Base-by-base conservation (phyloP, 2,888 invertebrate genomes). In the Idaea aversata region DNA sequence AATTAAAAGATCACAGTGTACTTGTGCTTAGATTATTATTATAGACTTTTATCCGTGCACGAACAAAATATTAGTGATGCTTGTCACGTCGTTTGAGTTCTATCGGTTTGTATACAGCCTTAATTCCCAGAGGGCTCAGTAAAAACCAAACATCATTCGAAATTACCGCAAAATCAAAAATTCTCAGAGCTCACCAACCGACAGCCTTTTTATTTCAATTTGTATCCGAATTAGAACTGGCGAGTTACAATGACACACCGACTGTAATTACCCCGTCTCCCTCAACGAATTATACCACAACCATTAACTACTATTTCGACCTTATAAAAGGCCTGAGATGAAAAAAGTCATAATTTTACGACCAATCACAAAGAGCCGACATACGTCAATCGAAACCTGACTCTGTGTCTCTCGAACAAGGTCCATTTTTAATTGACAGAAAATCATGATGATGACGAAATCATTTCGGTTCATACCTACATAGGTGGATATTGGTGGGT, bases 221-320 rank as follows among this genome's bases (percentile, higher is more conserved):
- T 47, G 47, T 47, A 47, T 47, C 47, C 47, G 72, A 74, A 73
- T 76, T 75, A 78, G 83, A 84, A 81, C 78, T 73, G 63, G 81
- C 82, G 82, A 88, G 68, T 87, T 87, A 84, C 91, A 93, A 92
- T 92, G 92, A 93, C 92, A 92, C 88, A 88, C 72, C 59, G 84
- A 85, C 88, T 87, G 83, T 90, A 90, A 93, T 91, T 93, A 91
- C 90, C 88, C 82, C 81, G 75, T 78, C 77, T 79, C 77, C 77
- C 80, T 78, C 75, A 82, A 87, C 77, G 91, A 92, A 92, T 92
- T 91, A 91, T 90, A 71, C 69, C 63, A 63, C 84, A 79, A 79
- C 87, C 90, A 90, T 90, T 88, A 90, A 85, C 87, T 86, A 88
- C 88, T 88, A 89, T 85, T 83, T 85, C 85, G 79, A 78, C 81